Base-by-base conservation (phyloP, 2,888 invertebrate species). In the Spodoptera picta region DNA sequence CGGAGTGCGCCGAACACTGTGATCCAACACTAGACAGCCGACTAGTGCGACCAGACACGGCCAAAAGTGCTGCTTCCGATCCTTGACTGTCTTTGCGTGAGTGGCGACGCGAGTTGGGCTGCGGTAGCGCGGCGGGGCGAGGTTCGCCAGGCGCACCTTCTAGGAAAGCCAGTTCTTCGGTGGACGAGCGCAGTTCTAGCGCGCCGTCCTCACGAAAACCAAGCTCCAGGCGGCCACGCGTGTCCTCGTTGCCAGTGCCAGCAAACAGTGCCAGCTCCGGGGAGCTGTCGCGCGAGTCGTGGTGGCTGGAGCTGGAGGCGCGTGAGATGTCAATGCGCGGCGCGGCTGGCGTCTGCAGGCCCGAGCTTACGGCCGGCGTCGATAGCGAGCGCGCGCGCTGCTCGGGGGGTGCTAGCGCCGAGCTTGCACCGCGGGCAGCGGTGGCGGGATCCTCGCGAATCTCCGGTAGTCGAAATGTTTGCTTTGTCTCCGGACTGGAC, bases 251-350 rank as follows among this genome's bases (percentile, higher is more conserved):
- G 46, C 79, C 82, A 41, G 79, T 79, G 83, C 95, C 95, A 86
- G 96, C 96, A 85, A 97, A 96, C 76, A 98, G 96, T 74, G 98
- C 98, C 86, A 97, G 95, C 87, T 98, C 98, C 1, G 98, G 98
- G 53, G 97, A 97, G 83, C 97, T 97, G 83, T 97, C 97, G 52
- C 97, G 96, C 81, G 97, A 97, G 86, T 98, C 98, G 86, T 98
- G 98, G 83, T 98, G 98, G 44, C 97, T 97, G 63, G 98, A 98
- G 88, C 97, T 97, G 85, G 98, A 98, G 5, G 98, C 98, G 77
- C 98, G 96, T 76, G 98, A 98, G 87, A 98, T 97, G 93, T 98
- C 98, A 81, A 98, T 98, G 83, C 98, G 96, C 24, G 98, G 98
- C 56, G 98, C 97, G 75, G 96, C 95, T 23, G 97, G 97, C 50